A percentile compares a stretch with the other conserved stretches of the same genome.
phyloP scores from a whole-genome alignment of 2,113 vertebrate genomes.

The Ochotona curzoniae region DNA sequence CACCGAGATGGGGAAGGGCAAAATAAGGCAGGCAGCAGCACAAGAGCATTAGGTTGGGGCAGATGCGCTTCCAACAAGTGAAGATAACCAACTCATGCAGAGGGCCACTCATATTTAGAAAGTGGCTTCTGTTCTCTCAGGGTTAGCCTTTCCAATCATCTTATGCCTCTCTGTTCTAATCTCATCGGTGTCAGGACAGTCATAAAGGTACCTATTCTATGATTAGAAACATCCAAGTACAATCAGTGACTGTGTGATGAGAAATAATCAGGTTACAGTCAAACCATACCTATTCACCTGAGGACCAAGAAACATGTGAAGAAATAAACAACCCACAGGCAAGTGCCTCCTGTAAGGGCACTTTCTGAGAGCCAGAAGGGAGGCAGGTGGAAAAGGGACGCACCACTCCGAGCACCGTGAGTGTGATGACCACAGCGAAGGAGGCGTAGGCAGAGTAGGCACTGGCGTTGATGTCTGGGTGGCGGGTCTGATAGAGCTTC shows the following conservation, averaged over 20 bases:
- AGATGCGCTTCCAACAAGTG: not conserved
- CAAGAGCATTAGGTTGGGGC: not conserved
- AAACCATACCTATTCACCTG: not conserved
- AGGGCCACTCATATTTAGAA: not conserved
- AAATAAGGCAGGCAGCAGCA: not conserved
- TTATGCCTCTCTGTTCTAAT: not conserved
- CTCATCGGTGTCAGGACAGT: not conserved
- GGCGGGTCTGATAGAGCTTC: constrained; percentile 91
- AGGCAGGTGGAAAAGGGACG: constrained; percentile 42
- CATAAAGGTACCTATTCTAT: not conserved
- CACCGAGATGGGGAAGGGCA: not conserved
- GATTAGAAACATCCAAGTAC: not conserved
- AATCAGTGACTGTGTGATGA: too few relatives aligned
- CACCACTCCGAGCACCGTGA: constrained; percentile 91
- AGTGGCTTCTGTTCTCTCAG: not conserved
- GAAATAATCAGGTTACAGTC: not conserved
- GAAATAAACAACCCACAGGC: not conserved
- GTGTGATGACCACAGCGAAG: constrained; percentile 87
- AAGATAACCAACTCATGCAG: not conserved
- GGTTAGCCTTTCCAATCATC: not conserved
- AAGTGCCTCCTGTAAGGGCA: not conserved
- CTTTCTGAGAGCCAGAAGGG: not conserved
- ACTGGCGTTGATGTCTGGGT: constrained; percentile 90
- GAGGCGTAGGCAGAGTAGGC: constrained; percentile 90
- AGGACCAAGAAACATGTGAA: not conserved